Conservation (phyloP, 1,140 invertebrate genomes). For the Apis laboriosa region DNA sequence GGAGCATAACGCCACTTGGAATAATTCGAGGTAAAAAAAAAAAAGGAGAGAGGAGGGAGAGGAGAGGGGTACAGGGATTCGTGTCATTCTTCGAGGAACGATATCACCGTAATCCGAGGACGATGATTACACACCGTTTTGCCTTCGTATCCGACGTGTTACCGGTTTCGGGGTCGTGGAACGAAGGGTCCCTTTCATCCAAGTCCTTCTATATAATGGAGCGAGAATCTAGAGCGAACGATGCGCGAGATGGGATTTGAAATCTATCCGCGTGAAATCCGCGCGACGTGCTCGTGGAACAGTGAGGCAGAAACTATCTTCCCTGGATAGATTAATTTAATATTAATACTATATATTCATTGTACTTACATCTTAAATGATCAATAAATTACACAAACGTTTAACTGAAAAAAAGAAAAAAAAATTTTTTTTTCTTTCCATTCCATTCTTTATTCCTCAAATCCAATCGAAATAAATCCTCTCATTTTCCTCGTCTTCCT, state of each 20-base stretch:
- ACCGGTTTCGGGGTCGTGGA: constrained; percentile 38
- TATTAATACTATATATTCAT: too few species aligned
- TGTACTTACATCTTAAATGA: too few species aligned
- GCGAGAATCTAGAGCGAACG: constrained; percentile 67
- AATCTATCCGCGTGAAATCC: constrained; percentile 79
- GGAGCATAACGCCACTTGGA: background rate
- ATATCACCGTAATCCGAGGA: constrained; percentile 58
- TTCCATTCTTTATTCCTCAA: too few species aligned
- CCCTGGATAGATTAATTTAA: too few species aligned
- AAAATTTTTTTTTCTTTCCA: too few species aligned
- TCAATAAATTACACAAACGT: too few species aligned
- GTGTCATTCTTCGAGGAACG: constrained; percentile 41
- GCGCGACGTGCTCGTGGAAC: constrained; percentile 5
- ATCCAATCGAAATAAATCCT: too few species aligned
- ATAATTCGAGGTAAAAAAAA: too few species aligned
- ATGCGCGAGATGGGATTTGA: constrained; percentile 79
- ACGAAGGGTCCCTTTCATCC: constrained; percentile 69
- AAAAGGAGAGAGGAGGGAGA: too few species aligned
- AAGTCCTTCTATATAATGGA: constrained; percentile 39
- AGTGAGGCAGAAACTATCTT: background rate
- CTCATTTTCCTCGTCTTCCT: too few species aligned
- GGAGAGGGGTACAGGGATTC: too few species aligned
- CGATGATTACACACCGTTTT: constrained; percentile 75
- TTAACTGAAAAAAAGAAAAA: too few species aligned
- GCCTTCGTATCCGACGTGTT: constrained; percentile 65